Evolutionary conservation across 2,888 invertebrate species (phyloP).

Genomic region (Chesias legatella): DNA sequence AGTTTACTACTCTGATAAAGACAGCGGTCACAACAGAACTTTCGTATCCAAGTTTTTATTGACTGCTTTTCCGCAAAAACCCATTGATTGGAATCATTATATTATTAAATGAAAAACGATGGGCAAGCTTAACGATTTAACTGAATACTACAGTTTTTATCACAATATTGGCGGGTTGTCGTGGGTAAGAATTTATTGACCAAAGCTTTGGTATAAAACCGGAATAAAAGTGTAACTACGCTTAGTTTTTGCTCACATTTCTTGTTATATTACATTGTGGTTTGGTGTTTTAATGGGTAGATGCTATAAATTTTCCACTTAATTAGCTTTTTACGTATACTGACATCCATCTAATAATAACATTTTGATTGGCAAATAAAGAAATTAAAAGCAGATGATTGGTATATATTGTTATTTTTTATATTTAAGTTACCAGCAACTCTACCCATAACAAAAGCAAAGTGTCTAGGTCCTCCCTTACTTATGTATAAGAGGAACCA

Average conservation of each 20-base stretch:
- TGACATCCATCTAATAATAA: too few species aligned
- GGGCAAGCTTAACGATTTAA: slow-evolving; percentile 26
- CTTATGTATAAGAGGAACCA: too few species aligned
- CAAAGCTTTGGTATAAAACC: slow-evolving; percentile 6
- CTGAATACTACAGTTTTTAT: slow-evolving; percentile 25
- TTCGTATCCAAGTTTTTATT: slow-evolving; percentile 36
- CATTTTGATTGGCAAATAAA: slow-evolving; percentile 4
- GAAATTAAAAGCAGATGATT: too few species aligned
- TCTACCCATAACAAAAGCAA: too few species aligned
- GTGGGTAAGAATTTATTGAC: slow-evolving; percentile 11
- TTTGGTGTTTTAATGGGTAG: too few species aligned
- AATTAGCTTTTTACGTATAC: too few species aligned
- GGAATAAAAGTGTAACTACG: slow-evolving; percentile 4
- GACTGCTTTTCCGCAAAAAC: slow-evolving; percentile 32
- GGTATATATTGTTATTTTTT: too few species aligned
- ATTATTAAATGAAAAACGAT: slow-evolving; percentile 30
- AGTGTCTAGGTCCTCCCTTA: too few species aligned
- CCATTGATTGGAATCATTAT: slow-evolving; percentile 32
- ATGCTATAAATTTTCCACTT: too few species aligned
- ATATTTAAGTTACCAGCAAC: too few species aligned
- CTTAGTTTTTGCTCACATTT: slow-evolving; percentile 1
- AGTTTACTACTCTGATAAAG: slow-evolving; percentile 3
- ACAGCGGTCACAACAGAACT: slow-evolving; percentile 33
- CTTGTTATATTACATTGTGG: too few species aligned
- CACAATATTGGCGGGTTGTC: slow-evolving; percentile 15